Base-by-base conservation (phyloP, 2,113 vertebrate species). In the Oxyruncus cristatus region DNA sequence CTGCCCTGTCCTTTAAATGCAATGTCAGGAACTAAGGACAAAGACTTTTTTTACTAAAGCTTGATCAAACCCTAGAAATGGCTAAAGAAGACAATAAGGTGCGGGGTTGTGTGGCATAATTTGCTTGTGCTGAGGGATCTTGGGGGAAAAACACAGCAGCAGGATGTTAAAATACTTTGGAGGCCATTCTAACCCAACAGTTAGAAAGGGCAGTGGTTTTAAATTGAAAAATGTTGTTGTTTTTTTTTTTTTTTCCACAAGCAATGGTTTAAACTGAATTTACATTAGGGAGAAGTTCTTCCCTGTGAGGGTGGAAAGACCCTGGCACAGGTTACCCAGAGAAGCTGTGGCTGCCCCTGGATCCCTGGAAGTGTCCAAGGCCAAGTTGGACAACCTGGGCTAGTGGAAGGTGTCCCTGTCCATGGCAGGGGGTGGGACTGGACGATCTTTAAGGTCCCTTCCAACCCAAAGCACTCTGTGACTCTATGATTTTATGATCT, bases 21-120 rank as follows among this genome's bases (percentile, higher is more conserved):
- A 89, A 72, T 67, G 83, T 84, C 93, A 93, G 73, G 88, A 94
- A 92, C 77, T 91, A 27, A 84, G 28, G 56, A 84, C 68, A 93
- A 90, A 91, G 56, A 56, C 18, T 27, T 75, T 73, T 87, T 65
- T 87, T 68, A 26, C 53, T 78, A 8, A 90, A 85, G 22, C 42
- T 77, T 39, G 35, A 67, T 92, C 72, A 88, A 49, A 90, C 23
- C 67, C 67, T 47, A 77, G 63, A 59, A 94, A 71, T n/a, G 23
- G 24, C 42, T 62, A 21, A 81, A 77, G 55, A 41, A 12, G 59
- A 77, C 23, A 93, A 56, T 39, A 14, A 85, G 3, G 20, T 49
- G 32, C 55, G 35, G 28, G 76, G 72, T 14, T 35, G 22, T 47
- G 35, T 41, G 52, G 37, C 30, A 30, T 63, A 81, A 87, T 63